A percentile compares a stretch with the other conserved stretches of the same genome.
phyloP scores from a whole-genome alignment of 2,797 vertebrate genomes.

The Parauchenoglanis punctatus region DNA sequence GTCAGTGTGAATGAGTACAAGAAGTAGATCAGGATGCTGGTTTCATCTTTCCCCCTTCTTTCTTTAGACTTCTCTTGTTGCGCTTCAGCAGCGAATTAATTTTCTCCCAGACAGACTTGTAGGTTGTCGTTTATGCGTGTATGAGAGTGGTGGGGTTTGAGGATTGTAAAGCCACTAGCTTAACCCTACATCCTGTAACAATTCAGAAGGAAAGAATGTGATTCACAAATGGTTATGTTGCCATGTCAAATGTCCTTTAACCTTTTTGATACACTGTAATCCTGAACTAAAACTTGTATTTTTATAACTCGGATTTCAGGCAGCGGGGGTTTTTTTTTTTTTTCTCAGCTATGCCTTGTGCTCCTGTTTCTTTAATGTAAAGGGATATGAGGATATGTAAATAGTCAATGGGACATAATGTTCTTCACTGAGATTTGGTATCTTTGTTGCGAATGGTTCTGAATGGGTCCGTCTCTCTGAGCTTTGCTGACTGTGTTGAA shows the following conservation, averaged over 20 bases:
- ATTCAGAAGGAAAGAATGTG: constrained; percentile 42
- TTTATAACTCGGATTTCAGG: constrained; percentile 66
- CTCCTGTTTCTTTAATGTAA: constrained; percentile 68
- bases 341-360: constrained; percentile 63
- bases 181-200: constrained; percentile 21
- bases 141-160: constrained; percentile 1
- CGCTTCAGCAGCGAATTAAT: not conserved
- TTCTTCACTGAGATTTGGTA: constrained; percentile 88
- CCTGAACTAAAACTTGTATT: constrained; percentile 67
- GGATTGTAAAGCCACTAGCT: not conserved
- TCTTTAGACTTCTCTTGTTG: not conserved
- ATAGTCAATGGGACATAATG: constrained; percentile 84
- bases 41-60: not conserved
- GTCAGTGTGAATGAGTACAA: not conserved
- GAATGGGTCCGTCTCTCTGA: constrained; percentile 72
- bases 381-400: constrained; percentile 77
- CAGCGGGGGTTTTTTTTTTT: constrained; percentile 26
- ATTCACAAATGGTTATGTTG: constrained; percentile 60
- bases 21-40: not conserved
- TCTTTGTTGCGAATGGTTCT: constrained; percentile 64
- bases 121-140: not conserved
- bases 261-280: constrained; percentile 79
- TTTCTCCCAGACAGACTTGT: not conserved
- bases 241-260: constrained; percentile 52
- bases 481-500: constrained; percentile 72